A percentile compares a stretch with the other conserved stretches of the same genome.
Evolutionary conservation across 2,797 vertebrate species (phyloP).

Genomic region (Euphonia xanthogaster): DNA sequence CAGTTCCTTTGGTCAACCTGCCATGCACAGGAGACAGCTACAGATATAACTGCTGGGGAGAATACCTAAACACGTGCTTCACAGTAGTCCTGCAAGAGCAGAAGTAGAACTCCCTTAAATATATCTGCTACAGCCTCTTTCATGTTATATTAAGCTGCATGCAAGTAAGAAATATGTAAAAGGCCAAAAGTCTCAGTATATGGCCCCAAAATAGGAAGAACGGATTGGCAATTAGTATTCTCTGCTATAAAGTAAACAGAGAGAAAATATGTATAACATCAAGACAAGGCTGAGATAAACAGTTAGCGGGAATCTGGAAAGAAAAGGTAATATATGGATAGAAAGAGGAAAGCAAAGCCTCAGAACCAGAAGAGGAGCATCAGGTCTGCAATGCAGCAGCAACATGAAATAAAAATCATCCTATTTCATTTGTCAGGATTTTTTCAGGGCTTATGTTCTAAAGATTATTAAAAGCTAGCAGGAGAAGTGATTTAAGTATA

Average conservation of each 20-base stretch:
- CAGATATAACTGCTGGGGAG: not conserved
- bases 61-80: not conserved
- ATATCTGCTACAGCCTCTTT: not conserved
- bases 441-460: not conserved
- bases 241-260: not conserved
- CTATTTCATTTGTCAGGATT: not conserved
- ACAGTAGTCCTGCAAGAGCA: not conserved
- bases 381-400: not conserved
- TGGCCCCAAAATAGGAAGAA: not conserved
- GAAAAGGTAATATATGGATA: not conserved
- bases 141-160: not conserved
- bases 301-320: not conserved
- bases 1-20: not conserved
- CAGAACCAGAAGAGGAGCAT: not conserved
- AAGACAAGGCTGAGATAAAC: not conserved
- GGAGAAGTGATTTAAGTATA: not conserved
- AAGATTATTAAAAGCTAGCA: not conserved
- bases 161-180: not conserved
- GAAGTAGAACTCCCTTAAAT: not conserved
- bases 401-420: not conserved
- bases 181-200: not conserved
- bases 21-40: not conserved
- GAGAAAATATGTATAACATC: not conserved
- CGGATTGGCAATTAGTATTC: not conserved
- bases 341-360: not conserved